Evolutionary conservation across 2,113 vertebrate species (phyloP).

Genomic region (Sclerurus mexicanus): DNA sequence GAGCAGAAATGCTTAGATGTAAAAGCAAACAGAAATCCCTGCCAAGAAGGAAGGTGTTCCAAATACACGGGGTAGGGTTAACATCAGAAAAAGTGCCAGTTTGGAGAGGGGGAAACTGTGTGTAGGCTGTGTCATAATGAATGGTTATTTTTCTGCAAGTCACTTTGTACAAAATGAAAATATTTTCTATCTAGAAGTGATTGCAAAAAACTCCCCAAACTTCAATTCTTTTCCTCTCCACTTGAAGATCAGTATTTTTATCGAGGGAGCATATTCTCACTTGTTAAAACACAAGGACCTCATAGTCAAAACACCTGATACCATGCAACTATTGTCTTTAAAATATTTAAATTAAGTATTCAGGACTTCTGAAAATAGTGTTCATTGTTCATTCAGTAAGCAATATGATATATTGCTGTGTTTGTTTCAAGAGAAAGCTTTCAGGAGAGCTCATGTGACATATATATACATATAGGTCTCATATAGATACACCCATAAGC

Average conservation of each 20-base stretch:
- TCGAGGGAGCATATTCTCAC: neutral
- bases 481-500: neutral
- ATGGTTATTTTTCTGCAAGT: neutral
- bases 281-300: neutral
- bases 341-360: neutral
- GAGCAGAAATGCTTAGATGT: slow-evolving; percentile 31
- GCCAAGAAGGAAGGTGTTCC: slow-evolving; percentile 16
- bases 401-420: neutral
- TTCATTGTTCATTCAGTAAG: neutral
- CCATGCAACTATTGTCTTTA: neutral
- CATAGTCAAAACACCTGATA: neutral
- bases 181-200: neutral
- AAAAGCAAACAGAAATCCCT: slow-evolving; percentile 33
- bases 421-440: neutral
- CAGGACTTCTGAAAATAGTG: neutral
- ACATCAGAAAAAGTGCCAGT: neutral
- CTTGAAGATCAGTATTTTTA: neutral
- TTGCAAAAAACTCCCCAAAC: neutral
- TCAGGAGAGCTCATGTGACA: neutral
- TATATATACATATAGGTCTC: neutral
- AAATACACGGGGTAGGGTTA: neutral
- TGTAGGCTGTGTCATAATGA: neutral
- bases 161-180: neutral
- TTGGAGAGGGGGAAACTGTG: neutral
- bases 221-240: neutral